Evolutionary conservation across 2,797 vertebrate species (phyloP).

Genomic region (Protonibea diacanthus): DNA sequence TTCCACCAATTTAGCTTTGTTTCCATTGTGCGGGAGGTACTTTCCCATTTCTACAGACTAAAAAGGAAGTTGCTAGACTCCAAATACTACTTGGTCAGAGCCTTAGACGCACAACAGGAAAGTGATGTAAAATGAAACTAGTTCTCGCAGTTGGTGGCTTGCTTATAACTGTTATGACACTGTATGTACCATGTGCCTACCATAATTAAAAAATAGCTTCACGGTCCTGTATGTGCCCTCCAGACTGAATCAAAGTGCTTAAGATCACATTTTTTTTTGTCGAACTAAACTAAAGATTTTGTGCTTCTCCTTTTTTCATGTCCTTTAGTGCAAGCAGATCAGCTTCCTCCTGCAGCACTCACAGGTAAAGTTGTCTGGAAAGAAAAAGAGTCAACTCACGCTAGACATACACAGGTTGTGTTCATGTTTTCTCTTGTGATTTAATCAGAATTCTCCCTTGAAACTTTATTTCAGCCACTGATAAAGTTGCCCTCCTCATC

Average conservation of each 20-base stretch:
- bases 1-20: conserved; percentile 59
- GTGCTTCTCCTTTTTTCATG: conserved; percentile 18
- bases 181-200: neutral
- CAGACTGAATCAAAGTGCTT: neutral
- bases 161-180: conserved; percentile 24
- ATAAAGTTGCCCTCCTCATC: conserved; percentile 92
- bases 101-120: conserved; percentile 67
- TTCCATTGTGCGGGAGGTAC: conserved; percentile 79
- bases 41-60: conserved; percentile 78
- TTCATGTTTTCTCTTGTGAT: conserved; percentile 10
- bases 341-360: conserved; percentile 41
- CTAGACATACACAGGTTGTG: neutral
- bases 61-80: conserved; percentile 79
- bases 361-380: conserved; percentile 76
- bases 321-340: conserved; percentile 60
- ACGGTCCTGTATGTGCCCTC: neutral
- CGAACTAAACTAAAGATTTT: conserved; percentile 4
- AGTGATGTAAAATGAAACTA: conserved; percentile 81
- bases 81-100: conserved; percentile 50
- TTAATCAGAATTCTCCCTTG: conserved; percentile 22
- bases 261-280: neutral
- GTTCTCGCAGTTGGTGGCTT: conserved; percentile 44
- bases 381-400: conserved; percentile 5
- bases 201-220: neutral
- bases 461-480: conserved; percentile 83